Conservation (phyloP, 1,140 invertebrate species). For the Eubasilissa regina region DNA sequence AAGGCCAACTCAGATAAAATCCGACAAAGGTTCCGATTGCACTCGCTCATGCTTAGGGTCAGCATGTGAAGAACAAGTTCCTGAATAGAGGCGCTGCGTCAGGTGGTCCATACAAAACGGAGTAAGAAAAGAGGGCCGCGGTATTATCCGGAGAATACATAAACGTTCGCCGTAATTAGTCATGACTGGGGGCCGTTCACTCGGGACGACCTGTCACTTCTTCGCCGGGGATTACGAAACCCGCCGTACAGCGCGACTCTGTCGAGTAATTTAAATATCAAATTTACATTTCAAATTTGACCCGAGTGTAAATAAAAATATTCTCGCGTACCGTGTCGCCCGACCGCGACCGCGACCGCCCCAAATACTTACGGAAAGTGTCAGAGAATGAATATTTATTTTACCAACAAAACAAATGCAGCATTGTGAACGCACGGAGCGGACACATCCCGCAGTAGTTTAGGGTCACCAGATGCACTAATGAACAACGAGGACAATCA, state of each 20-base stretch:
- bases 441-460: slow-evolving; percentile 6
- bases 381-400: slow-evolving; percentile 43
- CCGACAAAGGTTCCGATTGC: slow-evolving; percentile 12
- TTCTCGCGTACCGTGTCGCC: slow-evolving; percentile 29
- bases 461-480: too few relatives aligned
- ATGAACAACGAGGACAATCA: too few relatives aligned
- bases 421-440: slow-evolving; percentile 34
- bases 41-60: slow-evolving; percentile 7
- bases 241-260: background rate
- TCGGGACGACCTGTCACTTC: slow-evolving; percentile 37
- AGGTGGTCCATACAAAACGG: slow-evolving; percentile 43
- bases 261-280: slow-evolving; percentile 37
- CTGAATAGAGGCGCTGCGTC: slow-evolving; percentile 37
- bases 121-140: slow-evolving; percentile 20
- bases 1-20: slow-evolving; percentile 15
- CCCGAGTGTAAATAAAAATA: slow-evolving; percentile 45
- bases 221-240: slow-evolving; percentile 43
- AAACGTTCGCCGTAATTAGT: slow-evolving; percentile 44
- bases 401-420: slow-evolving; percentile 33
- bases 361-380: slow-evolving; percentile 42
- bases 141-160: slow-evolving; percentile 41
- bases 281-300: slow-evolving; percentile 45
- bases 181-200: slow-evolving; percentile 25
- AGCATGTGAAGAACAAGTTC: slow-evolving; percentile 33
- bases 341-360: too few relatives aligned